These are phyloP conservation scores for Bubo scandiacus DNA, from an alignment of 2,113 vertebrate species.

Conservation along the genomic window DNA sequence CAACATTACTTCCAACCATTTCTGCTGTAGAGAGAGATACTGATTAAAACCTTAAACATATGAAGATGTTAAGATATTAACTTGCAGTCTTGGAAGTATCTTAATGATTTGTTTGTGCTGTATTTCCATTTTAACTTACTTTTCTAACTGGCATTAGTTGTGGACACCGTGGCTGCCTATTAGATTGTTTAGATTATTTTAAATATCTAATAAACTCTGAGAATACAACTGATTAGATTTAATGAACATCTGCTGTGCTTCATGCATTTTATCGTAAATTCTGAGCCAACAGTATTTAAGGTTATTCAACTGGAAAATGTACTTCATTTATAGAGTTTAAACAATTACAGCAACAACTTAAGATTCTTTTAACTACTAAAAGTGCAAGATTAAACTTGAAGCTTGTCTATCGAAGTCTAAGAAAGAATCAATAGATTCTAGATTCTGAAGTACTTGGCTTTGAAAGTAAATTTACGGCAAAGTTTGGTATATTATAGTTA, in stretches of 20 bases:
- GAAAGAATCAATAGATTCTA: background rate
- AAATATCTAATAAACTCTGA: constrained; percentile 3
- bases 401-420: background rate
- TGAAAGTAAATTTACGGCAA: background rate
- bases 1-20: background rate
- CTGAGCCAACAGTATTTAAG: constrained; percentile 13
- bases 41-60: background rate
- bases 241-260: constrained; percentile 46
- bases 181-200: constrained; percentile 4
- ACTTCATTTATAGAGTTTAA: constrained; percentile 47
- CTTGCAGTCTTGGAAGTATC: background rate
- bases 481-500: background rate
- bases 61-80: background rate
- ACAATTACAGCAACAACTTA: constrained; percentile 21
- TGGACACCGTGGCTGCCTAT: background rate
- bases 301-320: constrained; percentile 52
- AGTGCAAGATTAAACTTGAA: background rate
- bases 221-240: constrained; percentile 24
- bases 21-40: background rate
- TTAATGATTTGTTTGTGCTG: background rate
- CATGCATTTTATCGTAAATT: background rate
- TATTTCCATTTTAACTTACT: background rate
- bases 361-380: background rate
- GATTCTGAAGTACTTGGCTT: background rate
- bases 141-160: background rate